Percentiles rank a stretch among this genome's conserved stretches.
These are phyloP conservation scores for Patella ulyssiponensis DNA, from an alignment of 2,888 invertebrate species.

Conservation along the genomic window DNA sequence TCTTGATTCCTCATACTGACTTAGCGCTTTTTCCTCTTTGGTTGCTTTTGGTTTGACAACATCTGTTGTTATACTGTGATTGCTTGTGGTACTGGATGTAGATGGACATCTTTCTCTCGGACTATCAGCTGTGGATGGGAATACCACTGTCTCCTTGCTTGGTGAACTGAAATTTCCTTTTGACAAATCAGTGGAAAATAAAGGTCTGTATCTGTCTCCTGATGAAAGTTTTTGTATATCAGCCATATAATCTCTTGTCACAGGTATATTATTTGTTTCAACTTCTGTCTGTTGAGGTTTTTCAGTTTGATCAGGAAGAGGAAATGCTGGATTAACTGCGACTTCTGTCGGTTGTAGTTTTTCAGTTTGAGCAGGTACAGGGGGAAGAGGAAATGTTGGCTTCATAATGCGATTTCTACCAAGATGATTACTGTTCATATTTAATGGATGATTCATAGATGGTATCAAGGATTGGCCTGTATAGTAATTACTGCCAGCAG, in stretches of 20 bases:
- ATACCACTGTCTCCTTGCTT: background rate
- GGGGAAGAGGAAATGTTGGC: background rate
- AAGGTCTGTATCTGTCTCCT: background rate
- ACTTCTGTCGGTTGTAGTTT: background rate
- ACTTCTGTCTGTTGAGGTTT: background rate
- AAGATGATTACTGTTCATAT: background rate
- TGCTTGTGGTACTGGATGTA: background rate
- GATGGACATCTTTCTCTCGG: background rate
- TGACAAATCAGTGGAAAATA: background rate
- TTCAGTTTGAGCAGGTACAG: background rate
- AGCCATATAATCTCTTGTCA: background rate
- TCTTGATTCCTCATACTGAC: no score
- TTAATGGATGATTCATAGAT: background rate
- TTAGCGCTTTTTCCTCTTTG: background rate
- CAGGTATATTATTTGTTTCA: no score
- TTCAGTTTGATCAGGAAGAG: background rate
- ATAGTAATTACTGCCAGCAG: background rate
- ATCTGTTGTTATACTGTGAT: background rate
- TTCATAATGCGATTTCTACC: background rate
- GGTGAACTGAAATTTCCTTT: background rate
- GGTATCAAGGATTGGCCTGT: background rate
- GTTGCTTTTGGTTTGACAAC: background rate
- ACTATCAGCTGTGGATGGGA: no score
- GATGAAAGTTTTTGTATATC: background rate
- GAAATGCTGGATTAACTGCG: background rate